These are phyloP conservation scores for Graphium colonna DNA, from an alignment of 2,888 invertebrate genomes.

Conservation along the genomic window DNA sequence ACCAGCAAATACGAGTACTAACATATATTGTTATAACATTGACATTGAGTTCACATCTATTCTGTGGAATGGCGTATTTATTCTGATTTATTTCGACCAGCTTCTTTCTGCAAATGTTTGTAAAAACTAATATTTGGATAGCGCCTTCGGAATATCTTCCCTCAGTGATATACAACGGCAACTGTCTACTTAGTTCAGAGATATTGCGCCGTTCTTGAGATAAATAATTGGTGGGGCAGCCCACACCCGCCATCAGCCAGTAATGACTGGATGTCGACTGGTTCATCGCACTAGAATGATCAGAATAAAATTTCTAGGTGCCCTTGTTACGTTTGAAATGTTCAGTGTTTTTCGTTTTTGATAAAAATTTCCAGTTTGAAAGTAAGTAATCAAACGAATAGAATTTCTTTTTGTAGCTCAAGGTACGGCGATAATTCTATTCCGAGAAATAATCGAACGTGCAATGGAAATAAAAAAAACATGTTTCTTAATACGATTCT, in stretches of 20 bases:
- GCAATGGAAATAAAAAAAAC: too few species aligned
- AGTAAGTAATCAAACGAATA: background rate
- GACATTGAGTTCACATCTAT: too few species aligned
- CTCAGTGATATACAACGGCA: constrained; percentile 18
- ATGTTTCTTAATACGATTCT: too few species aligned
- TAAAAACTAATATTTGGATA: constrained; percentile 3
- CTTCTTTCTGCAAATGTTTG: background rate
- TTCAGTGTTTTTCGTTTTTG: constrained; percentile 6
- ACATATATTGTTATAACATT: too few species aligned
- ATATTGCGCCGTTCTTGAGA: constrained; percentile 14
- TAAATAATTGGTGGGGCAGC: constrained; percentile 22
- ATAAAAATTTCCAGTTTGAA: constrained; percentile 2
- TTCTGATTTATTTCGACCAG: background rate
- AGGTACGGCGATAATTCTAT: constrained; percentile 22
- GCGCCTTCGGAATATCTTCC: constrained; percentile 12
- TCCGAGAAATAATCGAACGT: constrained; percentile 16
- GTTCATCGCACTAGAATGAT: constrained; percentile 4
- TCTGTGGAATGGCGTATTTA: too few species aligned
- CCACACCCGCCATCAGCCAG: constrained; percentile 13
- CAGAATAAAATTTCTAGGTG: constrained; percentile 7
- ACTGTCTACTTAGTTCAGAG: constrained; percentile 21
- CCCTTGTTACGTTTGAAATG: constrained; percentile 4
- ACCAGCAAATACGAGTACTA: too few species aligned
- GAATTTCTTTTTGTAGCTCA: constrained; percentile 11
- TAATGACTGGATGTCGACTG: constrained; percentile 13